phyloP scores from a whole-genome alignment of 2,797 vertebrate genomes.

The Enteromius unitaeniatus region DNA sequence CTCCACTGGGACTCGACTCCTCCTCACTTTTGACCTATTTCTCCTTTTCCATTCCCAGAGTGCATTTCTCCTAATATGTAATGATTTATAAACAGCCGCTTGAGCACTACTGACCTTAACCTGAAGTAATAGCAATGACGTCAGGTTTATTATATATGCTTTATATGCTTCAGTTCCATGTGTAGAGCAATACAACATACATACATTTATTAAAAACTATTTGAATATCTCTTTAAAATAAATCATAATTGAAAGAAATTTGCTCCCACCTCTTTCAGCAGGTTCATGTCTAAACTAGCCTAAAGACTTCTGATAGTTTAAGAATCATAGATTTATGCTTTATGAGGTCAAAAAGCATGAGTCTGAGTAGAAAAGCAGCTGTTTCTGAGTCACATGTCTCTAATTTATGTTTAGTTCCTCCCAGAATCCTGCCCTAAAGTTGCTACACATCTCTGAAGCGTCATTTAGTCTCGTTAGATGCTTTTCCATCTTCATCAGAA shows the following conservation, averaged over 20 bases:
- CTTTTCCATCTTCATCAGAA: not conserved
- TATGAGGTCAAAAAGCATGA: not conserved
- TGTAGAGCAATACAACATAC: not conserved
- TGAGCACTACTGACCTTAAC: not conserved
- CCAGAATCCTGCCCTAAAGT: not conserved
- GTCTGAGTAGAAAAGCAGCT: not conserved
- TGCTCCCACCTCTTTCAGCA: not conserved
- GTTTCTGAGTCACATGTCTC: not conserved
- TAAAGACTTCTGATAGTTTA: not conserved
- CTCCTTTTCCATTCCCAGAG: not conserved
- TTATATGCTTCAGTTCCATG: not conserved
- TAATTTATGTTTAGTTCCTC: not conserved
- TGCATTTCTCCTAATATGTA: not conserved
- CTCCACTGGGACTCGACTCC: not conserved
- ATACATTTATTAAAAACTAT: not conserved
- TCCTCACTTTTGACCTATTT: not conserved
- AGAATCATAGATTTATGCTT: not conserved
- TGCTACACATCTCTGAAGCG: not conserved
- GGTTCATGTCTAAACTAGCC: not conserved
- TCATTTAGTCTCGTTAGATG: not conserved
- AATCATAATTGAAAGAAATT: too few relatives aligned
- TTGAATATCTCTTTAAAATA: not conserved
- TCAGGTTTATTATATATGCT: not conserved
- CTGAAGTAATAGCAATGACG: not conserved
- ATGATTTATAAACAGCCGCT: not conserved